Conservation (phyloP, 2,888 invertebrate species). For the Chrysolina haemoptera region DNA sequence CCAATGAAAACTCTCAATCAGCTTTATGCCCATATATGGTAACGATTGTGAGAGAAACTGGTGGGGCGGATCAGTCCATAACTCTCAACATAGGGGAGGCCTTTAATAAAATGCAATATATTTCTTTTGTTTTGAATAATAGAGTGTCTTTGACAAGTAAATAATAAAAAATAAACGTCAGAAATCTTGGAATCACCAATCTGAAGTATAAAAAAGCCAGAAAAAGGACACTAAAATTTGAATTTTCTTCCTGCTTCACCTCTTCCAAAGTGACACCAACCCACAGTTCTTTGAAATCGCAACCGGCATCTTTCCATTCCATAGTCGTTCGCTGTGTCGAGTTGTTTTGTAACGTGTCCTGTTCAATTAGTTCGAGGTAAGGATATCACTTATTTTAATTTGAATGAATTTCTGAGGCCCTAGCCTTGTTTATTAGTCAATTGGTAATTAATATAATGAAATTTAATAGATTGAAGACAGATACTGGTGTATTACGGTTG, state of each 20-base stretch:
- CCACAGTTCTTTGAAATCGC: conserved; percentile 63
- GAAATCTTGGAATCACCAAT: conserved; percentile 37
- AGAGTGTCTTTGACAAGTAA: conserved; percentile 47
- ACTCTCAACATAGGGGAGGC: conserved; percentile 60
- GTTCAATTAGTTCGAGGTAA: conserved; percentile 63
- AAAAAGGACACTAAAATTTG: conserved; percentile 55
- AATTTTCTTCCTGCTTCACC: conserved; percentile 59
- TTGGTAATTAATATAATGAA: background rate
- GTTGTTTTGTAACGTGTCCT: conserved; percentile 67
- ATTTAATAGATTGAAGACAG: background rate
- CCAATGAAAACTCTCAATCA: conserved; percentile 79
- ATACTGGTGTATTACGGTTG: conserved; percentile 15
- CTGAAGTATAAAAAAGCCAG: conserved; percentile 34
- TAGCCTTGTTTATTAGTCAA: background rate
- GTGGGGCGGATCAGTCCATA: conserved; percentile 71
- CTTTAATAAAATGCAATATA: conserved; percentile 47
- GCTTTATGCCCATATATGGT: conserved; percentile 89
- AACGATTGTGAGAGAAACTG: conserved; percentile 77
- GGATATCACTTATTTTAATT: conserved; percentile 43
- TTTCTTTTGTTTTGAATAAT: conserved; percentile 52
- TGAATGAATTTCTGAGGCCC: background rate
- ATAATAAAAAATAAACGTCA: conserved; percentile 47
- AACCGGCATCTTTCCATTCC: conserved; percentile 68
- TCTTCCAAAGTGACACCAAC: conserved; percentile 51
- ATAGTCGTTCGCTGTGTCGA: conserved; percentile 62